These are phyloP conservation scores for Enteromius afrohamiltoni DNA, from an alignment of 2,797 vertebrate species.

Conservation along the genomic window DNA sequence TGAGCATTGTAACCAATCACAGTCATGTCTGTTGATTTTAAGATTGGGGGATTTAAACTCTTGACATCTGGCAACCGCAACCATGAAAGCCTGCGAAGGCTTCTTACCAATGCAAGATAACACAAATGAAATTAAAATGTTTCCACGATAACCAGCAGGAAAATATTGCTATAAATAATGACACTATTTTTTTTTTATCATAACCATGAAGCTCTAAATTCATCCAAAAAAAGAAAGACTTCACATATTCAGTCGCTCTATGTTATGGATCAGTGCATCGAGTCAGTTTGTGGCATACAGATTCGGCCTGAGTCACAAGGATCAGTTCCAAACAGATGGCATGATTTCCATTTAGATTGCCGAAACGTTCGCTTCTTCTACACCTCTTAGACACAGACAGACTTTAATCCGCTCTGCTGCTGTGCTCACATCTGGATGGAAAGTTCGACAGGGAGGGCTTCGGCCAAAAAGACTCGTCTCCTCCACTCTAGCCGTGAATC, in stretches of 20 bases:
- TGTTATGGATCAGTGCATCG: constrained; percentile 46
- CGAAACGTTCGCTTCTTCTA: constrained; percentile 41
- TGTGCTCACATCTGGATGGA: constrained; percentile 46
- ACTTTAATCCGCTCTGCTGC: constrained; percentile 50
- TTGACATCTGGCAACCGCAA: constrained; percentile 7
- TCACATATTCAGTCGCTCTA: not conserved
- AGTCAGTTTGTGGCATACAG: constrained; percentile 39
- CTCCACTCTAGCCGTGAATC: not conserved
- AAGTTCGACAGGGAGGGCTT: constrained; percentile 12
- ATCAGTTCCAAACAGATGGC: constrained; percentile 60
- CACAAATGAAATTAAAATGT: not conserved
- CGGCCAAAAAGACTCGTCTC: constrained; percentile 37
- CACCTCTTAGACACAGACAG: constrained; percentile 50
- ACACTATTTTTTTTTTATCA: not conserved
- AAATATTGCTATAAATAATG: not conserved
- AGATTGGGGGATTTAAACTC: not conserved
- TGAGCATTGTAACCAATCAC: not conserved
- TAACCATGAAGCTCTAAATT: not conserved
- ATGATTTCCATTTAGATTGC: constrained; percentile 65
- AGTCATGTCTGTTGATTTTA: not conserved
- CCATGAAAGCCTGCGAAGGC: not conserved
- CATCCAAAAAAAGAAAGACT: not conserved
- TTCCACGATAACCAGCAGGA: not conserved
- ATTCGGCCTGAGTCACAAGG: constrained; percentile 50
- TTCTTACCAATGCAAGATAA: not conserved